Evolutionary conservation across 2,888 invertebrate genomes (phyloP), one percentile per base, ranked within the genome.

Genomic region (Campoplex nolae): DNA sequence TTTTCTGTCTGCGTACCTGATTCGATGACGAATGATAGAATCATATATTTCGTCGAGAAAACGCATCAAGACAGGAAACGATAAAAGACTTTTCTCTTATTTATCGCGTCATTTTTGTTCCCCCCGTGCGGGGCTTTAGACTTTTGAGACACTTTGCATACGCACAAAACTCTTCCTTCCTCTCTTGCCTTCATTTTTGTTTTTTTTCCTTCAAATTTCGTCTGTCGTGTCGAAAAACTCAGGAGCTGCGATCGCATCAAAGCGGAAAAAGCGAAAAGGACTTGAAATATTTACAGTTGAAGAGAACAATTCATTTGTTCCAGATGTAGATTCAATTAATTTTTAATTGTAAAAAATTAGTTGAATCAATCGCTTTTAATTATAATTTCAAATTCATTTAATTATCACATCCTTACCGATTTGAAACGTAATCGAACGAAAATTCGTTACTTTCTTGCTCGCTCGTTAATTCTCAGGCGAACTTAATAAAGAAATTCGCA

Each of bases 221-320:
- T 83, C 58, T 67, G 71, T 78, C 35, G 51, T 78, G 70, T 32
- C 45, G 70, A 42, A 68, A 65, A 71, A 13, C 76, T 74, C 70
- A 79, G 75, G 79, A 62, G 77, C 79, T 45, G 32, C 54, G 48
- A 48, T 74, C 23, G 78, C 74, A n/a, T 23, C 23, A 42, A 76
- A 79, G 83, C 83, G 56, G 45, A 38, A 86, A 67, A 83, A 76
- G 83, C 85, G 45, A 42, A 38, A 62, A 73, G 42, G 32, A 42
- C 42, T 23, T 28, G 23, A 73, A 11, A 23, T 35, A 6, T 51
- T 16, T 18, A n/a, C 56, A 6, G n/a, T 58, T 28, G 56, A 54
- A 28, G 35, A 65, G n/a, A 45, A n/a, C 18, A n/a, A 18, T n/a
- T 71, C 4, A 78, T 68, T 38, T 70, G 8, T 67, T 51, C 4